Base-by-base conservation (phyloP, 2,797 vertebrate genomes). In the Onychomys leucogaster region DNA sequence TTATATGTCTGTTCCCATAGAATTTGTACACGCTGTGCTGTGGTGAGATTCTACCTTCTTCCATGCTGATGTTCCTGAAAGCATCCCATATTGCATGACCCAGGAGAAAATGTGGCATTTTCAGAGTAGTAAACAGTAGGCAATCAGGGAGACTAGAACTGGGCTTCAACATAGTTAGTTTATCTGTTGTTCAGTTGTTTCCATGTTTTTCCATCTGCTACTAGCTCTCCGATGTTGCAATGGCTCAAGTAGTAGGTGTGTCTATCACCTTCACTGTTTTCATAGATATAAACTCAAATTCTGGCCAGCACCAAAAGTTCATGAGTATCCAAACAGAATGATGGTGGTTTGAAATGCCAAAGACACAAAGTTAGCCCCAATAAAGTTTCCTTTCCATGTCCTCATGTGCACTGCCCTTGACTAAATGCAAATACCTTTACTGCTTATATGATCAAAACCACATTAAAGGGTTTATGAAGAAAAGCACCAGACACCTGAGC, bases 401-500 rank as follows among this genome's bases (percentile, higher is more conserved):
- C 46, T 89, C 41, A 10, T 29, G 12, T 29, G 41, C 37, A 4
- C n/a, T 23, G 21, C 2, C 6, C 2, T 11, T 78, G 75, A 57
- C 32, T 46, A 23, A 43, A n/a, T n/a, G 3, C 8, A 34, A 85
- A 67, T 67, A 81, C 2, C 4, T 2, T 16, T 6, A 13, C 5
- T 71, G 21, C 16, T 34, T 1, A 8, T 7, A 78, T n/a, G 63
- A 84, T 9, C 1, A 46, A 77, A 65, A 83, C 2, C 19, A 4
- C 8, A 27, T 37, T 23, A 46, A 61, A 59, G 6, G 1, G 9
- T 55, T 92, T 52, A n/a, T 8, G 63, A 29, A 41, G n/a, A 75
- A 86, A 43, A 63, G 0, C 29, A n/a, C 7, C 5, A 4, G 8
- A 6, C 23, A 6, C 14, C 34, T 3, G 1, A 17, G 2, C 4